Conservation (phyloP, 2,797 vertebrate species). For the Thripadectes ignobilis region DNA sequence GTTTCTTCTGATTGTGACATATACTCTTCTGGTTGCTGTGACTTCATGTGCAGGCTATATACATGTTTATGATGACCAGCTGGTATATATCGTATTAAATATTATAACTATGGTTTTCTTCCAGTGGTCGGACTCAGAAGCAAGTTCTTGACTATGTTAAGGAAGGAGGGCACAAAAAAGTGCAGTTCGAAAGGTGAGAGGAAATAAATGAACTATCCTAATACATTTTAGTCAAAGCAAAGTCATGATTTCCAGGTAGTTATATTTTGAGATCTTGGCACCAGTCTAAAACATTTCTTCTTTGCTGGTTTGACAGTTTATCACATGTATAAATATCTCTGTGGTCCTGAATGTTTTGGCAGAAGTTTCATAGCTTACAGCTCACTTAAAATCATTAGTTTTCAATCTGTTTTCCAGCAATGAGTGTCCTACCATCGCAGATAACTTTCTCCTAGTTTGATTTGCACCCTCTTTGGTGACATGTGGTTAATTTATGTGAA, state of each 20-base stretch:
- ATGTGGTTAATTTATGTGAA: neutral
- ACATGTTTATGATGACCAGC: neutral
- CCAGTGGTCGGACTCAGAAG: slow-evolving; percentile 96
- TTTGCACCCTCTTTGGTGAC: neutral
- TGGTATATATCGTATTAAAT: neutral
- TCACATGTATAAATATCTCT: neutral
- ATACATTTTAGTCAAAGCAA: neutral
- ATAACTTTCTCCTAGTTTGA: neutral
- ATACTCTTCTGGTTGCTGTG: neutral
- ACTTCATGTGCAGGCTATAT: neutral
- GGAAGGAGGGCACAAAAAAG: slow-evolving; percentile 96
- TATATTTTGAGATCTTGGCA: neutral
- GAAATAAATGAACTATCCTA: neutral
- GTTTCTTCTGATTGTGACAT: neutral
- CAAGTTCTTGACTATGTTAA: slow-evolving; percentile 97
- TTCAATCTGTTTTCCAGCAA: slow-evolving; percentile 17
- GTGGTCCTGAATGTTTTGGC: neutral
- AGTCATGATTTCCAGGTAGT: neutral
- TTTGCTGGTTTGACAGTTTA: neutral
- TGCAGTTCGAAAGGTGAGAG: slow-evolving; percentile 94
- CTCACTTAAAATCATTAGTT: neutral
- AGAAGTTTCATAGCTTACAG: neutral
- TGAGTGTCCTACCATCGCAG: neutral
- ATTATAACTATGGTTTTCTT: neutral
- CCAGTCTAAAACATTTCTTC: neutral